Evolutionary conservation across 1,140 invertebrate genomes (phyloP).

Genomic region (Paracyclopina nana): DNA sequence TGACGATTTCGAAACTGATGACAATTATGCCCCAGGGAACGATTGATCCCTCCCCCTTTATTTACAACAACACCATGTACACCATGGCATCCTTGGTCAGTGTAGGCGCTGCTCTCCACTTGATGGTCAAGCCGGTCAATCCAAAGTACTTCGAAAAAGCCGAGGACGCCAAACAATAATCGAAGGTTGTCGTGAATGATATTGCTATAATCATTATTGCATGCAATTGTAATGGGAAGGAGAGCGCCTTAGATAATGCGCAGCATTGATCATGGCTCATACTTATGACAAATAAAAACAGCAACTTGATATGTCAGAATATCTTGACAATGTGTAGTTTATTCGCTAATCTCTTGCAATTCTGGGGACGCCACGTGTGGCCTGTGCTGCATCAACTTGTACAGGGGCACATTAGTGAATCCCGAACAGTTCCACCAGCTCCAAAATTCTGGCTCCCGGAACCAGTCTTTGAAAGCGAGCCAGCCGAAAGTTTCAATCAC

Average conservation of each 20-base stretch:
- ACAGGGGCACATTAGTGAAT: constrained; percentile 7
- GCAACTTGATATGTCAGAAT: no score
- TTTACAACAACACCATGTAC: constrained; percentile 18
- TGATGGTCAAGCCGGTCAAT: constrained; percentile 14
- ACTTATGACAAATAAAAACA: no score
- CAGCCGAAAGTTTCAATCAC: constrained; percentile 13
- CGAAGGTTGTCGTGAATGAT: no score
- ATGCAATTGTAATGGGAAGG: no score
- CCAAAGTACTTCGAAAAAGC: constrained; percentile 15
- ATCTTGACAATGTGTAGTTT: no score
- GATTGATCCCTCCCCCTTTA: constrained; percentile 15
- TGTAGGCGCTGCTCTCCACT: constrained; percentile 9
- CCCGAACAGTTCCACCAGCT: constrained; percentile 16
- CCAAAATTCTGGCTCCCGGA: constrained; percentile 9
- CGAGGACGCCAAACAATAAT: no score
- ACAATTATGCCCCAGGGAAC: constrained; percentile 15
- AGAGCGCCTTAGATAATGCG: no score
- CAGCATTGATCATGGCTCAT: no score
- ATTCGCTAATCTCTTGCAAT: no score
- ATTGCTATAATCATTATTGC: no score
- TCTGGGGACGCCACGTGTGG: no score
- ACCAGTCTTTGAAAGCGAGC: constrained; percentile 16
- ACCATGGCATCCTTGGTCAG: constrained; percentile 15
- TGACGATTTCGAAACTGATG: constrained; percentile 16
- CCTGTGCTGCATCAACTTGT: constrained; percentile 13